Evolutionary conservation across 2,888 invertebrate species (phyloP).

Genomic region (Corbicula japonica): DNA sequence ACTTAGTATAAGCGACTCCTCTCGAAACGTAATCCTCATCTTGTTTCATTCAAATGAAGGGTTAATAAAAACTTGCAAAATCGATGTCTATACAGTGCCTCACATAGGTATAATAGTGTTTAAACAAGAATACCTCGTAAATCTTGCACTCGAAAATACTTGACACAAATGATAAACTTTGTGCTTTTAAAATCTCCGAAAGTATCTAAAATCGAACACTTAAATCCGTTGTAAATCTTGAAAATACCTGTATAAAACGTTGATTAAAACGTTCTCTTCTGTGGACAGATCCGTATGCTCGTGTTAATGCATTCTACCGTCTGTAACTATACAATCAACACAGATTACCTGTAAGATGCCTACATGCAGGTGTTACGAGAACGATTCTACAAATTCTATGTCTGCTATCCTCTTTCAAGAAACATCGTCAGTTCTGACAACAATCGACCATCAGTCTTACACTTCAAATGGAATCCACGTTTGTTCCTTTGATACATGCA

Average conservation of each 20-base stretch:
- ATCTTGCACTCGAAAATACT: constrained; percentile 24
- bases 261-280: not conserved
- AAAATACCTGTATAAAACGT: not conserved
- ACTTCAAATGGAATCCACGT: no score
- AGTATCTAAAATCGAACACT: constrained; percentile 6
- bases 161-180: constrained; percentile 36
- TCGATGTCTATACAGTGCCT: constrained; percentile 17
- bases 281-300: no score
- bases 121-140: constrained; percentile 20
- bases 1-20: no score
- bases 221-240: not conserved
- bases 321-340: no score
- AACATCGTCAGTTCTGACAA: no score
- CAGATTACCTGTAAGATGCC: no score
- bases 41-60: constrained; percentile 15
- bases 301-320: no score
- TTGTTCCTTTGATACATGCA: no score
- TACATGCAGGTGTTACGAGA: no score
- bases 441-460: no score
- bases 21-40: constrained; percentile 5
- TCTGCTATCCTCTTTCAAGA: no score
- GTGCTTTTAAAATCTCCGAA: constrained; percentile 14
- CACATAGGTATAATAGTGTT: constrained; percentile 17
- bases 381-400: no score
- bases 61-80: constrained; percentile 22